These are phyloP conservation scores for Aphidius colemani DNA, from an alignment of 2,888 invertebrate genomes.

Conservation along the genomic window DNA sequence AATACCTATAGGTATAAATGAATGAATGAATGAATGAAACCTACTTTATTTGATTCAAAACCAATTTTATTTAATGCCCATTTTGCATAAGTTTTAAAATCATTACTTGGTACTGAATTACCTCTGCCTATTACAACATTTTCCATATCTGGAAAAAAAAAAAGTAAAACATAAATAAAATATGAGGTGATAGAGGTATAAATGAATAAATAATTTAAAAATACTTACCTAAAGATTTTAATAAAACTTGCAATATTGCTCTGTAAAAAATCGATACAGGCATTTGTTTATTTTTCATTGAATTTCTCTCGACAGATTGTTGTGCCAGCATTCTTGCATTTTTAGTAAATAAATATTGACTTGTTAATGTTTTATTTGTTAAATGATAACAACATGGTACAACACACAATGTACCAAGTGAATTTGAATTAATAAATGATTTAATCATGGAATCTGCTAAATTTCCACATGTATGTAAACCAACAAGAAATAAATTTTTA, in stretches of 20 bases:
- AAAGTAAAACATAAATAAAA: no score
- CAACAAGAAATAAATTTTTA: conserved; percentile 61
- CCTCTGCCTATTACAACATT: conserved; percentile 68
- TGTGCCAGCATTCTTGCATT: conserved; percentile 86
- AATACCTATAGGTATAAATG: no score
- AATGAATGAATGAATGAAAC: no score
- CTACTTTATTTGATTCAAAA: conserved; percentile 61
- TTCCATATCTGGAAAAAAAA: conserved; percentile 55
- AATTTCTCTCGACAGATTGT: conserved; percentile 78
- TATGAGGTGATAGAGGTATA: no score
- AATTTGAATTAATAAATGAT: conserved; percentile 66
- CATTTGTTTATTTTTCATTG: conserved; percentile 64
- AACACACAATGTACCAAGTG: conserved; percentile 71
- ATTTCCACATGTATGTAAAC: conserved; percentile 90
- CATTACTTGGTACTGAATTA: conserved; percentile 63
- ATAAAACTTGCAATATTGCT: conserved; percentile 72
- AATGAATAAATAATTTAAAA: background rate
- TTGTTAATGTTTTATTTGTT: conserved; percentile 62
- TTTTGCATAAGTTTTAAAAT: conserved; percentile 73
- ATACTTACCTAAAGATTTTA: conserved; percentile 49
- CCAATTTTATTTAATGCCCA: conserved; percentile 70
- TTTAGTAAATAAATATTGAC: conserved; percentile 45
- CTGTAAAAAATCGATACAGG: conserved; percentile 74
- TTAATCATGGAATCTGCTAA: conserved; percentile 75
- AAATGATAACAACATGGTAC: conserved; percentile 93